phyloP scores from a whole-genome alignment of 2,888 invertebrate species.

The Cosmia pyralina region DNA sequence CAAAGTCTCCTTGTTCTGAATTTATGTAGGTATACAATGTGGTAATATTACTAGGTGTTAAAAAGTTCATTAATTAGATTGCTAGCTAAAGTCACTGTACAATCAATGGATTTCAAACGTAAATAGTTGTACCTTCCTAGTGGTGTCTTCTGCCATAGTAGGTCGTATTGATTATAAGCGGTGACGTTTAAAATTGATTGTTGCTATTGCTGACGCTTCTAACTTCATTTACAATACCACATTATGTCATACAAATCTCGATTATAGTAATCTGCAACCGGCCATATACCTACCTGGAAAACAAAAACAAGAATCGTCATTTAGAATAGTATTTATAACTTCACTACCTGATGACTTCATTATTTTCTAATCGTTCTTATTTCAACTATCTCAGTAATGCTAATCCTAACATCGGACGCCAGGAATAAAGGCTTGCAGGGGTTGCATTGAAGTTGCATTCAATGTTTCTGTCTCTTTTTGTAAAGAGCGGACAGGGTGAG shows the following conservation, averaged over 20 bases:
- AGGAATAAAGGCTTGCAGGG: slow-evolving; percentile 73
- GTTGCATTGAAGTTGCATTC: slow-evolving; percentile 79
- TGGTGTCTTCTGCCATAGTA: neutral
- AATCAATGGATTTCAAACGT: neutral
- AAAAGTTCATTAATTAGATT: neutral
- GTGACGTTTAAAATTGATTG: neutral
- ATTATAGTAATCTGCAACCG: neutral
- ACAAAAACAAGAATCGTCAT: neutral
- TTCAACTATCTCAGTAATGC: slow-evolving; percentile 61
- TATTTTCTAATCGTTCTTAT: slow-evolving; percentile 56
- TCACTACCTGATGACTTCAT: slow-evolving; percentile 1
- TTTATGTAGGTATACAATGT: neutral
- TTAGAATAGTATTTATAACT: neutral
- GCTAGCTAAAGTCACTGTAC: neutral
- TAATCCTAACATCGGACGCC: slow-evolving; percentile 64
- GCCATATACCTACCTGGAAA: too few species aligned
- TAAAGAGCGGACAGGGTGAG: slow-evolving; percentile 65
- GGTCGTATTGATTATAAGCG: neutral
- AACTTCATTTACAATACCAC: slow-evolving; percentile 1
- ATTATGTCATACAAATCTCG: slow-evolving; percentile 9
- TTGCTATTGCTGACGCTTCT: neutral
- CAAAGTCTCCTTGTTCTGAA: neutral
- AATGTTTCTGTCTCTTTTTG: slow-evolving; percentile 73
- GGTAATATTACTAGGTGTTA: neutral
- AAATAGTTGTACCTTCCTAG: neutral